phyloP scores from a whole-genome alignment of 37 sponge, comb jelly and placozoan species.

The Trichoplax adhaerens region DNA sequence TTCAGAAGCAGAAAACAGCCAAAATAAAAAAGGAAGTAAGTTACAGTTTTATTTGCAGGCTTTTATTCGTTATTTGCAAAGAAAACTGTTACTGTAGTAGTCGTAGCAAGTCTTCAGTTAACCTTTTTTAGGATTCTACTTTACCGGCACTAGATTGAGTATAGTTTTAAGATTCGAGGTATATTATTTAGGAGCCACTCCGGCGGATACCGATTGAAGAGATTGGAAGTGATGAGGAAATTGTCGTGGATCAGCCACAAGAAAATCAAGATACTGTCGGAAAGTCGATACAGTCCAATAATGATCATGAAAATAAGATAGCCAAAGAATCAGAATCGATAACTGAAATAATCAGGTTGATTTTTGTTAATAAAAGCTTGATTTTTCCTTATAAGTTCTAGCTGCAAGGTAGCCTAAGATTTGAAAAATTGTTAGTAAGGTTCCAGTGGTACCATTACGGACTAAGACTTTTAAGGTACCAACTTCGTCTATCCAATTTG shows the following conservation, averaged over 20 bases:
- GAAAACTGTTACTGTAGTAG: no score
- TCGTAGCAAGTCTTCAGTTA: background rate
- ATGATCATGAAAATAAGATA: background rate
- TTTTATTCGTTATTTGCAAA: no score
- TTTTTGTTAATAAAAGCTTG: no score
- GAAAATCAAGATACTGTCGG: background rate
- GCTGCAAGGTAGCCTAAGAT: no score
- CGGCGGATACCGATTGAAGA: constrained; percentile 40
- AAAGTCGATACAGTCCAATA: background rate
- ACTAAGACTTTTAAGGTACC: constrained; percentile 18
- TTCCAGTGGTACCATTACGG: no score
- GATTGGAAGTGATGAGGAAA: constrained; percentile 3
- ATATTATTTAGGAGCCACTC: constrained; percentile 33
- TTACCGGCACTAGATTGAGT: no score
- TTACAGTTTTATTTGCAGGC: no score
- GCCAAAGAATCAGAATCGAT: background rate
- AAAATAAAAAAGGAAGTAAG: constrained; percentile 38
- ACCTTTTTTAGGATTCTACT: background rate
- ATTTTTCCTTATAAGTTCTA: no score
- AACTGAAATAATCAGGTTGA: no score
- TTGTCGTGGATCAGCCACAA: background rate
- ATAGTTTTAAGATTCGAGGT: background rate
- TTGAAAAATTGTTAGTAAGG: no score
- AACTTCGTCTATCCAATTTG: constrained; percentile 22
- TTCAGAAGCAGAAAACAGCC: no score